Conservation (phyloP, 1,140 invertebrate genomes). For the Riptortus pedestris region DNA sequence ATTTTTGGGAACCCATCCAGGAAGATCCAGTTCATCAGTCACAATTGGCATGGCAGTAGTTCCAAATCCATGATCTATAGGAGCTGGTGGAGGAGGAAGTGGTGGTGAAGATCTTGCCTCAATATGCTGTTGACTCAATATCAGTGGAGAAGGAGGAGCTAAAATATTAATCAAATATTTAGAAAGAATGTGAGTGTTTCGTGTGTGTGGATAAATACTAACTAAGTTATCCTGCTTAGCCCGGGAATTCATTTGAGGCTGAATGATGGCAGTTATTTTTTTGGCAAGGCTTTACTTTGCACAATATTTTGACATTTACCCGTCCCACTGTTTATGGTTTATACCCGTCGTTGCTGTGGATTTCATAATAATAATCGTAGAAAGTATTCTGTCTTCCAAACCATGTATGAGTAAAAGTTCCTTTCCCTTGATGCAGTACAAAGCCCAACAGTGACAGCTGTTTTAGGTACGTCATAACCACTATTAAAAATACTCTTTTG, state of each 20-base stretch:
- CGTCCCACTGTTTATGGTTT: too few species aligned
- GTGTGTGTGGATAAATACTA: background rate
- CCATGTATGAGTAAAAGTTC: too few species aligned
- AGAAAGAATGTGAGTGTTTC: background rate
- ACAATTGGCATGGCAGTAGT: conserved; percentile 58
- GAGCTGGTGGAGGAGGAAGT: conserved; percentile 68
- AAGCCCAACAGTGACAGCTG: too few species aligned
- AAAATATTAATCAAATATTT: conserved; percentile 26
- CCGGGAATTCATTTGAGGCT: too few species aligned
- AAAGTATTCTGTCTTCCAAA: too few species aligned
- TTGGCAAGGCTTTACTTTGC: too few species aligned
- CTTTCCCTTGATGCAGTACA: too few species aligned
- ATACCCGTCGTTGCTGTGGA: background rate
- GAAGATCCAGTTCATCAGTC: conserved; percentile 72
- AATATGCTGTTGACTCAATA: conserved; percentile 26
- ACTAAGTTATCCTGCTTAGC: too few species aligned
- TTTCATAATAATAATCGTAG: background rate
- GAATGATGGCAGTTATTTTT: too few species aligned
- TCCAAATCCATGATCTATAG: conserved; percentile 46
- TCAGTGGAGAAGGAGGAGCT: conserved; percentile 68
- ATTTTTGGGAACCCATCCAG: conserved; percentile 85
- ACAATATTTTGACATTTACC: too few species aligned
- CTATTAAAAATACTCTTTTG: too few species aligned
- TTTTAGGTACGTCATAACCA: too few species aligned
- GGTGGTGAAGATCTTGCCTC: conserved; percentile 48